Base-by-base conservation (phyloP, 2,888 invertebrate species). In the Lithophane ornitopus region DNA sequence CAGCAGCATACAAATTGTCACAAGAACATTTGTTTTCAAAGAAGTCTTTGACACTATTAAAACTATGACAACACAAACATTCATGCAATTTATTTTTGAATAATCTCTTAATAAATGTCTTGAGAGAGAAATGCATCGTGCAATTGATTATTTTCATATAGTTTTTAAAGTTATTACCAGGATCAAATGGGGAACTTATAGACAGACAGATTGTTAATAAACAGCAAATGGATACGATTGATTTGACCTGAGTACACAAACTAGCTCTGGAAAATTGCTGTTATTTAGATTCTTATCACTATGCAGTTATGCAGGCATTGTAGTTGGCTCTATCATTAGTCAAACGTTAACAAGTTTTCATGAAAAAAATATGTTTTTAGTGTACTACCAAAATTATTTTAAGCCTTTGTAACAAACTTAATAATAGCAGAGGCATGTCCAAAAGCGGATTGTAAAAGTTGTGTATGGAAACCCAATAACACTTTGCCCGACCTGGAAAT, bases 231-330 rank as follows among this genome's bases (percentile, higher is more conserved):
- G 22, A 54, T 56, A 71, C 61, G 72, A 80, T 83, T 74, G 69
- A 74, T 83, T 67, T 62, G 59, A 80, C 83, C 71, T 52, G n/a
- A 74, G 44, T 61, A 19, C 49, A 11, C 16, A 44, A 28, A 22
- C 56, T n/a, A 76, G 39, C 28, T 3, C 14, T 12, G 1, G 34
- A 41, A 63, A 59, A 74, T 65, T 7, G 26, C 56, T 62, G 66
- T 52, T n/a, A 67, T 72, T 82, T 58, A 72, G 69, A 82, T 75
- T 75, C 46, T 28, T 82, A 82, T 67, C 63, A 56, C 46, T 54
- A 19, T 44, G 52, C 16, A 26, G 12, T 41, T 54, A 19, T 44
- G 52, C 16, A 26, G 12, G 41, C 12, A 56, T 39, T 69, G n/a
- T 44, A 28, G 44, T 62, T 58, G 11, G 39, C 16, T 56, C 19